Base-by-base conservation (phyloP, 2,888 invertebrate species). In the Thymelicus acteon region DNA sequence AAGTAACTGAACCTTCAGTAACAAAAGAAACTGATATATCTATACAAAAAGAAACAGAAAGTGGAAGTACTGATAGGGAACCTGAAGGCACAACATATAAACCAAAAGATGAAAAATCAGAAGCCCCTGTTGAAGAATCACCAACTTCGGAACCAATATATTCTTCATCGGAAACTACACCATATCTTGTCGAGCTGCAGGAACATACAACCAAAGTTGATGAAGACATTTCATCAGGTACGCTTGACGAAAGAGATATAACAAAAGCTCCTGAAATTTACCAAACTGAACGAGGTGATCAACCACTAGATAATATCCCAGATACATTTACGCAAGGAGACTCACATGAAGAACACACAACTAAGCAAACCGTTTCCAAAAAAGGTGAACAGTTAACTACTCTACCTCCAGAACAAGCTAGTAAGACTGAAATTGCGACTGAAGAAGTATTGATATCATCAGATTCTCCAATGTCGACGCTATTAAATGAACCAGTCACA, bases 161-260 rank as follows among this genome's bases (percentile, higher is more conserved):
- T 60, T 60, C 54, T 5, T 71, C 65, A 52, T 71, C 71, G 54
- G 78, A 79, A 70, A 77, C 88, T 13, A 89, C 85, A 4, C 85
- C 87, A 66, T 86, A 85, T 73, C 77, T 86, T 54, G 82, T 89
- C 63, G 88, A 89, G 79, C 79, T 90, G 70, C 83, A 89, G 77
- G 87, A 89, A 77, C 90, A 90, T 71, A 85, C 87, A 7, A 89
- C 88, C 74, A 83, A 83, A 73, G 73, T 76, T 8, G 67, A 76
- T 37, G 81, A 83, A 70, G 82, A 82, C 13, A 71, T 67, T 37
- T 75, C 85, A 49, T 78, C 82, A 31, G 65, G 71, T 60, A 47
- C 74, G 12, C 58, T 78, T 68, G 47, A 72, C 58, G 78, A 81
- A 44, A 75, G 76, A 63, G 74, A 75, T 49, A 75, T 76, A 37